Evolutionary conservation across 2,888 invertebrate species (phyloP).

Genomic region (Hirtodrosophila confusa): DNA sequence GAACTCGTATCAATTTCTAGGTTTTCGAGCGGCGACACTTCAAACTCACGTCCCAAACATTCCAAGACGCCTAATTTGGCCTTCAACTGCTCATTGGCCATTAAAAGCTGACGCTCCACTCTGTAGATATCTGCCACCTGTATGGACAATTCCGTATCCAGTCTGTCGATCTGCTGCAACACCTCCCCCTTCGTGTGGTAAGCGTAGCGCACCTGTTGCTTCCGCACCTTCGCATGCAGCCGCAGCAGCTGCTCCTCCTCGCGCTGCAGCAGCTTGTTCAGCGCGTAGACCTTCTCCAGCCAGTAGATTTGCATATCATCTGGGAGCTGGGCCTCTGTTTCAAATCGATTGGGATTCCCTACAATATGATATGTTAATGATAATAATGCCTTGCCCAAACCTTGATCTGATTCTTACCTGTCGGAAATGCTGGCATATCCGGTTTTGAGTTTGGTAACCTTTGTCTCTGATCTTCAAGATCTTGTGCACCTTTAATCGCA

Average conservation of each 20-base stretch:
- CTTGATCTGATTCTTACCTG: conserved; percentile 11
- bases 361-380: background rate
- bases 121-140: conserved; percentile 86
- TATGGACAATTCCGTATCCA: conserved; percentile 85
- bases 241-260: conserved; percentile 90
- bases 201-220: conserved; percentile 84
- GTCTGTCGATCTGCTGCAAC: conserved; percentile 78
- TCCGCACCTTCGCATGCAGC: conserved; percentile 87
- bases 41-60: conserved; percentile 85
- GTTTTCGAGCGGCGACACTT: conserved; percentile 27
- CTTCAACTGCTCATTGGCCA: conserved; percentile 86
- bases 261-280: conserved; percentile 89
- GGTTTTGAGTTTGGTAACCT: background rate
- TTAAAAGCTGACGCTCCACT: conserved; percentile 85
- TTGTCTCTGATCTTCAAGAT: conserved; percentile 13
- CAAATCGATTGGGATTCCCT: background rate
- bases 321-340: conserved; percentile 15
- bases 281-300: conserved; percentile 89
- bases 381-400: background rate
- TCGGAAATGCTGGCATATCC: background rate
- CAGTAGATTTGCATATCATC: conserved; percentile 87
- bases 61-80: conserved; percentile 86
- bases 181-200: conserved; percentile 78
- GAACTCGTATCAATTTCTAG: conserved; percentile 1
- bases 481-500: background rate